Base-by-base conservation (phyloP, 2,888 invertebrate genomes). In the Troglohyphantes excavatus region DNA sequence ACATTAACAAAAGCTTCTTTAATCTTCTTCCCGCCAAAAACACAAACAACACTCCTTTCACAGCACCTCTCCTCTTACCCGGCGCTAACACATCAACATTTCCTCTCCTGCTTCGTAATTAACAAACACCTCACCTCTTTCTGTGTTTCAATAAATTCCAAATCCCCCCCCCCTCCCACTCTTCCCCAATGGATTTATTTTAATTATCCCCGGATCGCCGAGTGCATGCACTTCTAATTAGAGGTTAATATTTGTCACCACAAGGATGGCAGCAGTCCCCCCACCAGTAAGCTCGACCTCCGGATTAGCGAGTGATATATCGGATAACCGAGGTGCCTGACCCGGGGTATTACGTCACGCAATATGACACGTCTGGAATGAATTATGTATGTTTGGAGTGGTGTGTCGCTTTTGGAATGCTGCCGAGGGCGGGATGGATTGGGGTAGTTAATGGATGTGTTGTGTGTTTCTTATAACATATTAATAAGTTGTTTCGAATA, bases 171-270 rank as follows among this genome's bases (percentile, higher is more conserved):
- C 46, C 17, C 9, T 3, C 13, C 39, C 39, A 6, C 3, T 13
- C 13, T 13, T 11, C 39, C 39, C 39, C 29, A 59, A 23, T 9
- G 72, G 23, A 70, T 82, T 72, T 72, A 70, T 61, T 72, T 82
- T 82, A 72, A 82, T 61, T 72, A 82, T 82, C 59, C 23, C 39
- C 39, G 53, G 59, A 27, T 33, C 59, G 61, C 46, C 21, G 46
- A 79, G n/a, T 53, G 53, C 29, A 23, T 11, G 68, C 46, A 33
- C 61, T 59, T 70, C 33, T 82, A 82, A 82, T 82, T 82, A 72
- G 82, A 61, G 82, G 82, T 82, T 82, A 82, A 82, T 82, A 82
- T 82, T 72, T 61, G 72, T 82, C 82, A 82, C 61, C 53, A 53
- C 17, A 13, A 5, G n/a, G 53, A n/a, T 53, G 53, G 17, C 53